These are phyloP conservation scores for Microcebus murinus DNA, from an alignment of 2,113 vertebrate genomes.

Conservation along the genomic window DNA sequence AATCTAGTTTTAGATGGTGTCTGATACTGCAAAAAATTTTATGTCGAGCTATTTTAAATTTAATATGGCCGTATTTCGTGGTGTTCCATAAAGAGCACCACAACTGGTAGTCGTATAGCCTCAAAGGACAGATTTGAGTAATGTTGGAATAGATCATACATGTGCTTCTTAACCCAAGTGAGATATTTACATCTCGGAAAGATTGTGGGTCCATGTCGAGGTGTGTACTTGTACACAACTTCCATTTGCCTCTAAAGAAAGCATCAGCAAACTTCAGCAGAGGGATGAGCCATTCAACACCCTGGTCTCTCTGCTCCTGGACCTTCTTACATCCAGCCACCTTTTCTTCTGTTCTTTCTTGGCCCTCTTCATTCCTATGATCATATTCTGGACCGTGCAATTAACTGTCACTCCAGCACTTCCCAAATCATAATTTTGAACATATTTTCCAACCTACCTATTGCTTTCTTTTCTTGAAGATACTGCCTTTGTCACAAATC, in stretches of 20 bases:
- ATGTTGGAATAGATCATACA: neutral
- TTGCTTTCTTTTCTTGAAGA: neutral
- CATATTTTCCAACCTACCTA: neutral
- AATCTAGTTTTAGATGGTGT: constrained; percentile 34
- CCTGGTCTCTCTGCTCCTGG: neutral
- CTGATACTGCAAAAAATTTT: constrained; percentile 35
- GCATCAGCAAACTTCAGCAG: neutral
- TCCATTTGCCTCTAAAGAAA: neutral
- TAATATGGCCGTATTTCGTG: constrained; percentile 21
- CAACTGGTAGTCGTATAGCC: neutral
- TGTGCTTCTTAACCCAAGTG: neutral
- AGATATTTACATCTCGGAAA: neutral
- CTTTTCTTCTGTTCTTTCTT: neutral
- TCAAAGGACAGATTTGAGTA: neutral
- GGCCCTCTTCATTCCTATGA: neutral
- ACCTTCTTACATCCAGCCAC: neutral
- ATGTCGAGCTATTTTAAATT: constrained; percentile 37
- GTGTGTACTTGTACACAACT: neutral
- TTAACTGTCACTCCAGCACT: neutral
- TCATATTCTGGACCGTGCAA: neutral
- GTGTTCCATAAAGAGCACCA: neutral
- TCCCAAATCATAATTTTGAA: neutral
- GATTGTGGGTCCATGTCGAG: neutral
- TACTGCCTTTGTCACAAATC: neutral
- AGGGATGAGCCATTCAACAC: neutral